phyloP scores from a whole-genome alignment of 2,797 vertebrate genomes.

The Chiloscyllium punctatum region DNA sequence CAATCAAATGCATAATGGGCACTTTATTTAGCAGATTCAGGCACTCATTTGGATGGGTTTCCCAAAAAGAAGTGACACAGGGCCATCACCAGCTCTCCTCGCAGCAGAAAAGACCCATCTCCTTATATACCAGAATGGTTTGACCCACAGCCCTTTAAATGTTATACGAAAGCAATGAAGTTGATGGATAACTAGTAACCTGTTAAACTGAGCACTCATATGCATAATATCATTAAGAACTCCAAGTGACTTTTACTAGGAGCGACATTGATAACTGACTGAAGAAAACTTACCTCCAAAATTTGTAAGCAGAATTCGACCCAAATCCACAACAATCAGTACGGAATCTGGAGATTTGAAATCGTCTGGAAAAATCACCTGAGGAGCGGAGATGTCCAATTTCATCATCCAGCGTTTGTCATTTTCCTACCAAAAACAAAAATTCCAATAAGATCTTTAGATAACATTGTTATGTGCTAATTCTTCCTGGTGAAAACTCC shows the following conservation, averaged over 20 bases:
- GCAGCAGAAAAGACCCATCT: not conserved
- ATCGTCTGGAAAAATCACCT: constrained; percentile 95
- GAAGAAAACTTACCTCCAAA: constrained; percentile 71
- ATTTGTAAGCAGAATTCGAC: constrained; percentile 90
- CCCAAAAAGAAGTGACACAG: not conserved
- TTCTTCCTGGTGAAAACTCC: not conserved
- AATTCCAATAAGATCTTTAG: not conserved
- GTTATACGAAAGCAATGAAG: not conserved
- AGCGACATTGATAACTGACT: no score
- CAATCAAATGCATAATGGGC: no score
- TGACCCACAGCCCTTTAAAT: no score
- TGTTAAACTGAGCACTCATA: not conserved
- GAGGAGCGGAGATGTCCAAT: constrained; percentile 91
- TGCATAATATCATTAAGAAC: not conserved
- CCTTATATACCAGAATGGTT: not conserved
- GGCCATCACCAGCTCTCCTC: not conserved
- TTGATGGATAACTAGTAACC: not conserved
- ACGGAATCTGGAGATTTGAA: constrained; percentile 86
- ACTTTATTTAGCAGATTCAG: not conserved
- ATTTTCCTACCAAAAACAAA: constrained; percentile 69
- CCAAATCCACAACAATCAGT: constrained; percentile 88
- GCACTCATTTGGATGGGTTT: not conserved
- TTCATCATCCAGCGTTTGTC: constrained; percentile 91
- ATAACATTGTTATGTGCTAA: not conserved
- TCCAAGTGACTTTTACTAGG: not conserved